Evolutionary conservation across 2,888 invertebrate species (phyloP), one percentile per base, ranked within the genome.

Genomic region (Chaitophorus viminalis): DNA sequence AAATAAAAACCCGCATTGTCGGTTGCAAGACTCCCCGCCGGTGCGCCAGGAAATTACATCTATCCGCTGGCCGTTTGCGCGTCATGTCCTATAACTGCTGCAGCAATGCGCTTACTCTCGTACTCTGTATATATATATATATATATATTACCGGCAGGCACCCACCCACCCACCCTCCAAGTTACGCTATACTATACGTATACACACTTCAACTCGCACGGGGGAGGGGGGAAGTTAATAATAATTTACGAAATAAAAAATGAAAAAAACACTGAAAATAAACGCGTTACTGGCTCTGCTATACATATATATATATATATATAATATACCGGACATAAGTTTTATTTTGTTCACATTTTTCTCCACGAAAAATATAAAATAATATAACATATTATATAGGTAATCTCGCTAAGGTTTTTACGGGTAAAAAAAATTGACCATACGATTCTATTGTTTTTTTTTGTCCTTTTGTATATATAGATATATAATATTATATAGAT

Each of bases 11-110:
- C 82, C 82, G 72, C 82, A 72, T 82, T 74, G 72, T 74, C 68
- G 81, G 82, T 82, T 68, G 33, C 82, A 54, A 74, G 82, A 82
- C 82, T 52, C 82, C 82, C 82, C 82, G 82, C 25, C 54, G 82
- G 81, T n/a, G 68, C 6, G n/a, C 82, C 76, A 82, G 82, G 82
- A 82, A 82, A 82, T 82, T 72, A 82, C 82, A 29, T 72, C 72
- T 82, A 82, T 82, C 72, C 72, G 54, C 72, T 31, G 3, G 33
- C 82, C 46, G 70, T 82, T 82, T 70, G n/a, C n/a, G n/a, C n/a
- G 82, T 82, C 70, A 70, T 9, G 29, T 17, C n/a, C 14, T 14
- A 17, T 9, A n/a, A 79, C 79, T 36, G 36, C n/a, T n/a, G n/a
- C n/a, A n/a, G n/a, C n/a, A 21, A 39, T 21, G 9, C 65, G 2